Base-by-base conservation (phyloP, 2,888 invertebrate genomes). In the Poecilobothrus nobilitatus region DNA sequence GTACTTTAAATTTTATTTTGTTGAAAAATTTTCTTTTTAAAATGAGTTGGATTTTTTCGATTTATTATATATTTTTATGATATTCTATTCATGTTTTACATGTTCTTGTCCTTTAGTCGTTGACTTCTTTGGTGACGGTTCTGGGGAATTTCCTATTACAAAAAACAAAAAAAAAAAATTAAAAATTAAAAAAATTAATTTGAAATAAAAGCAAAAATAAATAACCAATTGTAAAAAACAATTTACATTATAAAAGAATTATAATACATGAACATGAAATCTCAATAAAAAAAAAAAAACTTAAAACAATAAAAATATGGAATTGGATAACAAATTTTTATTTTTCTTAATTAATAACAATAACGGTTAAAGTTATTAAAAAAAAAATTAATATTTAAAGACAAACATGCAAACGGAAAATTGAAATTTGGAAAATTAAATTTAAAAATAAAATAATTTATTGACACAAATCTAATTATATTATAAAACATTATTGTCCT, bases 391-490 rank as follows among this genome's bases (percentile, higher is more conserved):
- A 53, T 8, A 18, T 53, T 53, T 12, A n/a, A 53, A 18, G n/a
- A 53, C 53, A 53, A 53, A 53, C 53, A 53, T 53, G 53, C 53
- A 53, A 53, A 53, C 53, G 53, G 53, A 53, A 53, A 53, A 53
- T 53, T 53, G 53, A 53, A 53, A 53, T 53, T 53, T 53, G 18
- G 18, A 53, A 53, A 53, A 53, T 18, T 53, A 53, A 18, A 53
- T 53, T 18, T 9, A 53, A 53, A 41, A 53, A 53, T 53, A 6
- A 53, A 53, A 53, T 12, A 53, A 53, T 18, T 15, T 4, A 3
- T 53, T 53, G 18, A 53, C 53, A n/a, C 53, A 18, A 1, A 6
- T 53, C 53, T 18, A 53, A 18, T n/a, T 6, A 2, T 2, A 37
- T 37, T 37, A 18, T n/a, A 53, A 18, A 6, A 18, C n/a, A n/a